Conservation (phyloP, 2,797 vertebrate species). For the Pangasius krempfi region DNA sequence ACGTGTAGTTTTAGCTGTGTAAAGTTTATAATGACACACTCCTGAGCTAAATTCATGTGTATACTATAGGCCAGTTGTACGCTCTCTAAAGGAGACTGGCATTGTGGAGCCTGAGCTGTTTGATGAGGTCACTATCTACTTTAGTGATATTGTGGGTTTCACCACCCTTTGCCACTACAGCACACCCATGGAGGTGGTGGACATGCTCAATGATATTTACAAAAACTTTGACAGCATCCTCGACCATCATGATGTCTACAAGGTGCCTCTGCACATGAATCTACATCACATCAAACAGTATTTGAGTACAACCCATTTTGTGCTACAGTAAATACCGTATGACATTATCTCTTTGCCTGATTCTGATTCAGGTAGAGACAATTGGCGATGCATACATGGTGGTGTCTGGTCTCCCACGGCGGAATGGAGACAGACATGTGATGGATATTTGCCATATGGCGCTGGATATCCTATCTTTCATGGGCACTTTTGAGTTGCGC, state of each 20-base stretch:
- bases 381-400: conserved; percentile 99
- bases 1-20: background rate
- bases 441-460: conserved; percentile 95
- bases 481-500: conserved; percentile 89
- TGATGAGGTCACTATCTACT: conserved; percentile 95
- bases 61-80: conserved; percentile 85
- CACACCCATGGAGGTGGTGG: conserved; percentile 97
- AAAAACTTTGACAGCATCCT: conserved; percentile 96
- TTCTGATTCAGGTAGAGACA: conserved; percentile 83
- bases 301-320: background rate
- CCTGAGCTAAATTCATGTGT: background rate
- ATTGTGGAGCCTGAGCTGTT: conserved; percentile 91
- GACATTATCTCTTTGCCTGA: background rate
- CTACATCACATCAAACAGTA: background rate
- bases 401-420: conserved; percentile 89
- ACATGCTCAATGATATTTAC: conserved; percentile 98
- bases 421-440: conserved; percentile 90
- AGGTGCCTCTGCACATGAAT: conserved; percentile 74
- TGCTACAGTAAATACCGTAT: background rate
- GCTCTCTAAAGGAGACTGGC: conserved; percentile 93
- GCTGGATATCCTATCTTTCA: conserved; percentile 92
- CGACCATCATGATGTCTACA: conserved; percentile 95
- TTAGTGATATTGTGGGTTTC: conserved; percentile 98
- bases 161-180: conserved; percentile 97
- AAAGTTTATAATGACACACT: background rate